phyloP scores from a whole-genome alignment of 2,797 vertebrate genomes.

The Todus mexicanus region DNA sequence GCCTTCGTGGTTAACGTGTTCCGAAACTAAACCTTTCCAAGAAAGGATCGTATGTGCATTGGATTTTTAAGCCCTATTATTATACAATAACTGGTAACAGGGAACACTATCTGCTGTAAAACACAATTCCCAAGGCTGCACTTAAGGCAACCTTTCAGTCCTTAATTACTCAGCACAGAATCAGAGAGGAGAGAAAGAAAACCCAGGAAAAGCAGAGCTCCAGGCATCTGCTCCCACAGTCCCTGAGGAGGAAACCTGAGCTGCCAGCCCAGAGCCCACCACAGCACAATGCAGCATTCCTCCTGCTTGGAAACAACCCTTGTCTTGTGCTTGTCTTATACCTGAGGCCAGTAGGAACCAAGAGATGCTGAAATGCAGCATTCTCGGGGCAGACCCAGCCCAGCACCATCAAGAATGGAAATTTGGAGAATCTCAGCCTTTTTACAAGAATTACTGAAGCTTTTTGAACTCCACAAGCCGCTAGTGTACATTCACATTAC shows the following conservation, averaged over 20 bases:
- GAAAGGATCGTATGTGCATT: not conserved
- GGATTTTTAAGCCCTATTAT: not conserved
- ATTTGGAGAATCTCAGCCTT: not conserved
- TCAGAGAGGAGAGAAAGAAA: not conserved
- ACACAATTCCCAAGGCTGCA: constrained; percentile 21
- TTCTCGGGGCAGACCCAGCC: not conserved
- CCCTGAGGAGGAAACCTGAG: not conserved
- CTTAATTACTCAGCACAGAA: constrained; percentile 8
- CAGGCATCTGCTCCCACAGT: not conserved
- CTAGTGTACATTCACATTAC: not conserved
- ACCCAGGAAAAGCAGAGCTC: not conserved
- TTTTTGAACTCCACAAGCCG: not conserved
- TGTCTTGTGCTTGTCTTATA: not conserved
- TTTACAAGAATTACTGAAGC: not conserved
- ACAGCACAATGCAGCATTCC: accelerated
- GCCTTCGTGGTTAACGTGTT: not conserved
- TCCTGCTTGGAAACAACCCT: accelerated
- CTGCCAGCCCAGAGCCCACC: not conserved
- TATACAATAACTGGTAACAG: not conserved
- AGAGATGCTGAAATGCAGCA: not conserved
- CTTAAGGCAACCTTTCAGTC: constrained; percentile 27
- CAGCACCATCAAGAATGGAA: not conserved
- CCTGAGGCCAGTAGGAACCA: not conserved
- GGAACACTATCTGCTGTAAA: not conserved
- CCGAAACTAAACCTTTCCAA: not conserved